These are phyloP conservation scores for Serrognathus titanus DNA, from an alignment of 2,888 invertebrate genomes.

Conservation along the genomic window DNA sequence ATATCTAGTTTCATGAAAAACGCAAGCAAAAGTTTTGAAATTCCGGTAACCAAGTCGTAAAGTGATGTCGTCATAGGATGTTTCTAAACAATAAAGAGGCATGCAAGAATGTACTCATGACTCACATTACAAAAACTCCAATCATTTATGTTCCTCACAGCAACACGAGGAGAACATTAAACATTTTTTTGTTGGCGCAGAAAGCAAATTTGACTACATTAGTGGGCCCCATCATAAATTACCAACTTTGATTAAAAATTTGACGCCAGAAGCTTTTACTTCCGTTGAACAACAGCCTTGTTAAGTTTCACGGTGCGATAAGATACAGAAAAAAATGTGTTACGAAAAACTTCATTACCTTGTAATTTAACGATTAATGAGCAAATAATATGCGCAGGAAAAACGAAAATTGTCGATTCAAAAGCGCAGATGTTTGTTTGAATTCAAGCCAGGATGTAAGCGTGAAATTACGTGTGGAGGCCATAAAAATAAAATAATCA, in stretches of 20 bases:
- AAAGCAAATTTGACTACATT: not conserved
- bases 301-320: not conserved
- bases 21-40: slow-evolving; percentile 3
- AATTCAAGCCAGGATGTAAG: too few relatives aligned
- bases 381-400: too few relatives aligned
- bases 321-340: not conserved
- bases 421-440: too few relatives aligned
- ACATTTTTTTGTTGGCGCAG: not conserved
- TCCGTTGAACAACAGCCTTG: not conserved
- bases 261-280: not conserved
- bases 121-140: slow-evolving; percentile 7
- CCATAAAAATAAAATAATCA: too few relatives aligned
- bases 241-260: not conserved
- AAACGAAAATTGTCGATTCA: too few relatives aligned
- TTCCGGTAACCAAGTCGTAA: slow-evolving; percentile 6
- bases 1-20: too few relatives aligned
- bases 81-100: slow-evolving; percentile 15
- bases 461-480: too few relatives aligned
- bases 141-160: slow-evolving; percentile 1
- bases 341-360: not conserved
- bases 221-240: not conserved
- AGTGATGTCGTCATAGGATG: slow-evolving; percentile 7
- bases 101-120: slow-evolving; percentile 13
- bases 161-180: slow-evolving; percentile 1
- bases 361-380: too few relatives aligned